phyloP scores from a whole-genome alignment of 2,113 vertebrate species.

The Syrrhaptes paradoxus region DNA sequence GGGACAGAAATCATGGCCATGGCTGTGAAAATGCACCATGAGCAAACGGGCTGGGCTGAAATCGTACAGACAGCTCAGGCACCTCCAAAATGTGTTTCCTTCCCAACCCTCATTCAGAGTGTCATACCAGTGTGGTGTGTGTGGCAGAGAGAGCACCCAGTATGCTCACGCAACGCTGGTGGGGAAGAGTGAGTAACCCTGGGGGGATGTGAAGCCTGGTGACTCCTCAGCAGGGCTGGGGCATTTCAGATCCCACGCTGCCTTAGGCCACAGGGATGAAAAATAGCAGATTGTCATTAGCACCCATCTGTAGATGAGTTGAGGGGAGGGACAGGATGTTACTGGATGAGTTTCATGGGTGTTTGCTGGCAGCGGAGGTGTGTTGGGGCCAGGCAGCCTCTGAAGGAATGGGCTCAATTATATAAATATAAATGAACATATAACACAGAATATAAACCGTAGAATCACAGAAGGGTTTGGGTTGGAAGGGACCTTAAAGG shows the following conservation, averaged over 20 bases:
- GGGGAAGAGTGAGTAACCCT: neutral
- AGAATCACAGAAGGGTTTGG: no score
- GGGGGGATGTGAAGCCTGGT: neutral
- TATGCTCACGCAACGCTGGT: neutral
- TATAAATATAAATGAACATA: neutral
- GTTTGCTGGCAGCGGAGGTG: neutral
- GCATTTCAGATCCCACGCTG: neutral
- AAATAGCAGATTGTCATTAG: neutral
- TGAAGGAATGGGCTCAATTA: neutral
- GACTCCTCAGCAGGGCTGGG: neutral
- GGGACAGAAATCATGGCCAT: fast-evolving
- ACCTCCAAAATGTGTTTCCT: neutral
- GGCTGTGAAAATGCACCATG: neutral
- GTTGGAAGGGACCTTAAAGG: no score
- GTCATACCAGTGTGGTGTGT: fast-evolving
- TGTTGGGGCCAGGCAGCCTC: neutral
- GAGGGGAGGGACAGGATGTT: neutral
- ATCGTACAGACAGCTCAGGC: neutral
- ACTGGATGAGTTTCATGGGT: neutral
- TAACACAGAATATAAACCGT: neutral
- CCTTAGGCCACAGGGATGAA: neutral
- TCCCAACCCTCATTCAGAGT: fast-evolving
- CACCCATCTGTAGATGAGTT: neutral
- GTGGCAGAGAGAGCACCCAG: neutral
- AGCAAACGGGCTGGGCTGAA: neutral